Evolutionary conservation across 2,113 vertebrate genomes (phyloP).

Genomic region (Lonchura striata): DNA sequence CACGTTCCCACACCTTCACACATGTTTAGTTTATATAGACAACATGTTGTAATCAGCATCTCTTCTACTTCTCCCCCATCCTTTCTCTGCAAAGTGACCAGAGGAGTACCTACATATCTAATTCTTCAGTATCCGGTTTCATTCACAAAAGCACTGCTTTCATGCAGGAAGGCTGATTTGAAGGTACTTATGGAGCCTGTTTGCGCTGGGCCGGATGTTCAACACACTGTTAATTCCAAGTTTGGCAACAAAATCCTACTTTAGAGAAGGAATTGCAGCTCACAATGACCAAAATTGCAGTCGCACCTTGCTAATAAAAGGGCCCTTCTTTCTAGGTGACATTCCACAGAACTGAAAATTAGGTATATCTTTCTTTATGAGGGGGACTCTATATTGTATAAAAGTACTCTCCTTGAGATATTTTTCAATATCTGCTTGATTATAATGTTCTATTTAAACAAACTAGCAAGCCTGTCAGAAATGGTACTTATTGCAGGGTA

Average conservation of each 20-base stretch:
- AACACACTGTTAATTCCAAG: not conserved
- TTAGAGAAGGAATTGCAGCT: not conserved
- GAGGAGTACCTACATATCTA: not conserved
- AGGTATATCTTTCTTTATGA: not conserved
- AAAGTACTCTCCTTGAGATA: constrained; percentile 32
- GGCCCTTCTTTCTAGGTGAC: not conserved
- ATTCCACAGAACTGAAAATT: not conserved
- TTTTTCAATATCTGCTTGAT: constrained; percentile 29
- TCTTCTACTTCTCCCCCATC: not conserved
- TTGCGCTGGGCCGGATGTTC: not conserved
- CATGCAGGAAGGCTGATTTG: not conserved
- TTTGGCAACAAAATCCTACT: not conserved
- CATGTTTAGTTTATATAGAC: not conserved
- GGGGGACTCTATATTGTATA: not conserved
- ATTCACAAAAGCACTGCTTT: not conserved
- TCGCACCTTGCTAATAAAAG: not conserved
- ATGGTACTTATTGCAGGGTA: constrained; percentile 62
- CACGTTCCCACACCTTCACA: not conserved
- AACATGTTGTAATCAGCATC: not conserved
- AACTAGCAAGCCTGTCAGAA: constrained; percentile 51
- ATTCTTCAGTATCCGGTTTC: not conserved
- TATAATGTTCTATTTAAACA: constrained; percentile 43
- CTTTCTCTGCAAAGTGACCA: not conserved
- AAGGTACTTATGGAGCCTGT: not conserved
- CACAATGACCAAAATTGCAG: not conserved